These are phyloP conservation scores for Ammodytes marinus DNA, from an alignment of 2,113 vertebrate species.

Conservation along the genomic window DNA sequence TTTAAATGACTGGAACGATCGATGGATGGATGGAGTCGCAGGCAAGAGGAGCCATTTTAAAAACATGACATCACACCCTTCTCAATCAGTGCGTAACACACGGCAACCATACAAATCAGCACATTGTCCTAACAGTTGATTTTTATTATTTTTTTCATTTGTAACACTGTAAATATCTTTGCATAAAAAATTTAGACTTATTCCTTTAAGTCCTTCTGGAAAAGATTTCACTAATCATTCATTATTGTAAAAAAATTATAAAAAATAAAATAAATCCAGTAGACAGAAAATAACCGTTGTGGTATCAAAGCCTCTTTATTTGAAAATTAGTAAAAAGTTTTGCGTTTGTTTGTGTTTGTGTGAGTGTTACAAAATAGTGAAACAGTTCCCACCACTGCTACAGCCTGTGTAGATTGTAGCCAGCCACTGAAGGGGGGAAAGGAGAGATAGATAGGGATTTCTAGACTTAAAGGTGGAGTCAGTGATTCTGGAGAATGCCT, in stretches of 20 bases:
- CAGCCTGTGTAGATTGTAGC: conserved; percentile 65
- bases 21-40: conserved; percentile 29
- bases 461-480: neutral
- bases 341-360: conserved; percentile 26
- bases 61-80: neutral
- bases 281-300: conserved; percentile 32
- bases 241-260: conserved; percentile 35
- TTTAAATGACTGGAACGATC: conserved; percentile 11
- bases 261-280: conserved; percentile 61
- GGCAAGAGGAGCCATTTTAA: neutral
- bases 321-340: conserved; percentile 87
- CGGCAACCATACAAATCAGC: conserved; percentile 59
- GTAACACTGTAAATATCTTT: conserved; percentile 83
- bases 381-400: conserved; percentile 70
- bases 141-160: conserved; percentile 59
- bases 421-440: conserved; percentile 28
- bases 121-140: conserved; percentile 60
- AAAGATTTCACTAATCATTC: conserved; percentile 40
- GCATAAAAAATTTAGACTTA: conserved; percentile 65
- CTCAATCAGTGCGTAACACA: conserved; percentile 53
- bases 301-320: conserved; percentile 86
- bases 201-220: conserved; percentile 37
- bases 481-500: too few relatives aligned
- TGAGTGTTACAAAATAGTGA: conserved; percentile 82
- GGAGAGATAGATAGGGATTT: neutral